Conservation (phyloP, 2,888 invertebrate species). For the Trachelus iudaicus region DNA sequence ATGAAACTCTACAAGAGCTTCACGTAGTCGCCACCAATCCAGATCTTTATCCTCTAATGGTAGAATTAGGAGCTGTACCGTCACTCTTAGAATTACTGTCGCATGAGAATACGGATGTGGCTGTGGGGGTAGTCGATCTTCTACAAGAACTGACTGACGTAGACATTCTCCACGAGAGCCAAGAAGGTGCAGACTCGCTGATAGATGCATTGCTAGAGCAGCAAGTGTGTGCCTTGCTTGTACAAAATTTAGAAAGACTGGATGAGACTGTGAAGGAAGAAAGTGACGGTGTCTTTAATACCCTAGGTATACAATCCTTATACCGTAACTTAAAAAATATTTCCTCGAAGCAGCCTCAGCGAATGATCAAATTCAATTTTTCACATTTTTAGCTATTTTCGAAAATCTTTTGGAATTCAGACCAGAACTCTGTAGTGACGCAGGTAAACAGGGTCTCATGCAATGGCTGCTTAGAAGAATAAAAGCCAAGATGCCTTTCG, state of each 20-base stretch:
- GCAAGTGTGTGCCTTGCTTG: conserved; percentile 88
- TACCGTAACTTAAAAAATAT: no score
- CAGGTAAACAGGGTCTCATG: conserved; percentile 90
- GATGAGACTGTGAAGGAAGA: conserved; percentile 96
- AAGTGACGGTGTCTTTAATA: conserved; percentile 95
- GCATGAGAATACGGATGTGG: conserved; percentile 96
- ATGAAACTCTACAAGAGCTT: conserved; percentile 88
- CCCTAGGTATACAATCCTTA: conserved; percentile 72
- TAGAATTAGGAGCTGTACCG: conserved; percentile 89
- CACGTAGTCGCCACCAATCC: conserved; percentile 96
- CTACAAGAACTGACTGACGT: conserved; percentile 93
- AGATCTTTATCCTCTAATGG: conserved; percentile 91
- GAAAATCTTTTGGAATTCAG: conserved; percentile 96
- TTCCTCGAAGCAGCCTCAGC: no score
- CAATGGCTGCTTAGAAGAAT: conserved; percentile 93
- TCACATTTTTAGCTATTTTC: conserved; percentile 76
- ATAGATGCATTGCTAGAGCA: conserved; percentile 90
- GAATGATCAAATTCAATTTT: background rate
- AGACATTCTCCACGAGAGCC: conserved; percentile 93
- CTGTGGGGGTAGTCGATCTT: conserved; percentile 80
- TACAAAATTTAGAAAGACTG: conserved; percentile 92
- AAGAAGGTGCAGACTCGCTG: conserved; percentile 88
- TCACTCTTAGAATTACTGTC: conserved; percentile 91
- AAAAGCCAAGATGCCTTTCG: conserved; percentile 90
- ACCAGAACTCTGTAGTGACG: conserved; percentile 84